phyloP scores from a whole-genome alignment of 2,797 vertebrate species.

The Myotis vivesi region DNA sequence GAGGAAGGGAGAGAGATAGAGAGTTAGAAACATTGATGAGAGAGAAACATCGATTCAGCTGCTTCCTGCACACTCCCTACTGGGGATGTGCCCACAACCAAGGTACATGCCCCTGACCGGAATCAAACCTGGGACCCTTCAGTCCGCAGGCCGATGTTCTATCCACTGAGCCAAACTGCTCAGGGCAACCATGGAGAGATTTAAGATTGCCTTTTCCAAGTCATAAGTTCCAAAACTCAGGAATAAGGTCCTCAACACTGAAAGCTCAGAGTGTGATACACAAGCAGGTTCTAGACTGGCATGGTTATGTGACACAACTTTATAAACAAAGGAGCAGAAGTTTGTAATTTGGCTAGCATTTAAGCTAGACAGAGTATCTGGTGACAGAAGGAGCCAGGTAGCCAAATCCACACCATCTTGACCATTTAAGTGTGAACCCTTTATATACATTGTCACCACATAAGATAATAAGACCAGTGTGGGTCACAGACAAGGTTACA shows the following conservation, averaged over 20 bases:
- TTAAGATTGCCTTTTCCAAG: not conserved
- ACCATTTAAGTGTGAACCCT: not conserved
- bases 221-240: not conserved
- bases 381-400: not conserved
- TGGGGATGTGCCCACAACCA: too few species aligned
- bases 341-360: not conserved
- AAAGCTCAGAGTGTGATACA: not conserved
- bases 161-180: too few species aligned
- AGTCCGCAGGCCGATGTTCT: too few species aligned
- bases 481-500: not conserved
- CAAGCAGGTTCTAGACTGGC: not conserved
- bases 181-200: not conserved
- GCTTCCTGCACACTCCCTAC: too few species aligned
- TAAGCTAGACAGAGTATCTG: not conserved
- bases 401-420: not conserved
- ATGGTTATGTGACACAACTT: not conserved
- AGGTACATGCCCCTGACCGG: too few species aligned
- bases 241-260: not conserved
- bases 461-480: not conserved
- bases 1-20: too few species aligned
- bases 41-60: too few species aligned
- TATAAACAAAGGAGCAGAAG: not conserved
- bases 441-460: not conserved
- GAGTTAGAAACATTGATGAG: too few species aligned
- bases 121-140: too few species aligned